These are phyloP conservation scores for Crocuta crocuta DNA, from an alignment of 2,113 vertebrate species.

Conservation along the genomic window DNA sequence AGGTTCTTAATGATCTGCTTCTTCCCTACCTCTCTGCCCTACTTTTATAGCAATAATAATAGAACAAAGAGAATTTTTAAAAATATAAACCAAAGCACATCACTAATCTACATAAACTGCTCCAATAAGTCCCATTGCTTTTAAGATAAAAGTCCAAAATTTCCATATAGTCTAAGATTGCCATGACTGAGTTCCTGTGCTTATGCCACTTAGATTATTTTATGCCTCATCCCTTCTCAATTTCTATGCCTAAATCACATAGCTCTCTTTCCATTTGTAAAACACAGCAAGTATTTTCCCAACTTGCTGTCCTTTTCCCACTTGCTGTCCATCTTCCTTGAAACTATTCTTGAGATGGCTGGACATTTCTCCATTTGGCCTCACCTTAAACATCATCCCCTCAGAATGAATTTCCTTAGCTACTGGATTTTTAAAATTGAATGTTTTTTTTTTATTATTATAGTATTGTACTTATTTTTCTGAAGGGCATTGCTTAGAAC, in stretches of 20 bases:
- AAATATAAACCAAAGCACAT: neutral
- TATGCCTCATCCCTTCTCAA: neutral
- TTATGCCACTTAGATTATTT: neutral
- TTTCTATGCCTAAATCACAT: neutral
- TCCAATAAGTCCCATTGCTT: neutral
- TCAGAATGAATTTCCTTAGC: neutral
- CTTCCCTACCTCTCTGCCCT: neutral
- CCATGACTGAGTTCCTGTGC: neutral
- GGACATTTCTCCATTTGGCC: neutral
- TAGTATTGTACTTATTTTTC: neutral
- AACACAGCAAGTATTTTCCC: neutral
- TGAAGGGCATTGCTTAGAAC: neutral
- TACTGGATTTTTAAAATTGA: neutral
- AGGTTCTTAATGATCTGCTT: neutral
- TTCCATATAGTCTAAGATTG: neutral
- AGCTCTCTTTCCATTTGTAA: neutral
- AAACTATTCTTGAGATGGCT: neutral
- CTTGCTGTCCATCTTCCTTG: neutral
- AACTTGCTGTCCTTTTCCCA: neutral
- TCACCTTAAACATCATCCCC: neutral
- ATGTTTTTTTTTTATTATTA: neutral
- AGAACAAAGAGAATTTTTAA: neutral
- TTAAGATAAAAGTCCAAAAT: conserved; percentile 6
- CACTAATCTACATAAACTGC: neutral
- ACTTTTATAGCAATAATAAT: neutral